These are phyloP conservation scores for Xanthorhoe spadicearia DNA, from an alignment of 2,888 invertebrate species.

Conservation along the genomic window DNA sequence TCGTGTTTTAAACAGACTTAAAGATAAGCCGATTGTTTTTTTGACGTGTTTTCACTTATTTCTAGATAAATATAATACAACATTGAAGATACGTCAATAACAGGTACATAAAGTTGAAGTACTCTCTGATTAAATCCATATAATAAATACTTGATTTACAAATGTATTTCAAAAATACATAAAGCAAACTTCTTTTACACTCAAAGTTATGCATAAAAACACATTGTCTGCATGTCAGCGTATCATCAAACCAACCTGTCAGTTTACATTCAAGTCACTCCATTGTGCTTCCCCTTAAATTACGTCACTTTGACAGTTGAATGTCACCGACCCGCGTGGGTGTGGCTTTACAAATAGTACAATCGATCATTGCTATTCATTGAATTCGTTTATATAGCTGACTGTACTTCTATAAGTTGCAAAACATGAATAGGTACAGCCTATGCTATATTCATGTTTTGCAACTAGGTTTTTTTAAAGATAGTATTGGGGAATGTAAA, in stretches of 20 bases:
- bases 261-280: not conserved
- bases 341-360: conserved; percentile 27
- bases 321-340: conserved; percentile 35
- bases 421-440: not conserved
- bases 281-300: conserved; percentile 13
- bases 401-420: too few relatives aligned
- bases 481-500: not conserved
- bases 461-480: not conserved
- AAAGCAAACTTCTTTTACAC: not conserved
- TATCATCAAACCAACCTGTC: not conserved
- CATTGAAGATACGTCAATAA: too few relatives aligned
- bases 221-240: not conserved
- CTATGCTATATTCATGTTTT: not conserved
- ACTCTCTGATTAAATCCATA: too few relatives aligned
- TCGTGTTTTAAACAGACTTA: too few relatives aligned
- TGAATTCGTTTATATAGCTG: not conserved
- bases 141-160: not conserved
- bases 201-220: not conserved
- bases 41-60: too few relatives aligned
- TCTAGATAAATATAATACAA: too few relatives aligned
- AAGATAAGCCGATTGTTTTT: too few relatives aligned
- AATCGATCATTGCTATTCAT: conserved; percentile 13
- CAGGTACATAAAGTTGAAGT: too few relatives aligned
- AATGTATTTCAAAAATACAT: not conserved
- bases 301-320: conserved; percentile 33